A percentile compares a stretch with the other conserved stretches of the same genome.
Conservation (phyloP, 35 echinoderm and acorn worm species). For the Heliocidaris erythrogramma region DNA sequence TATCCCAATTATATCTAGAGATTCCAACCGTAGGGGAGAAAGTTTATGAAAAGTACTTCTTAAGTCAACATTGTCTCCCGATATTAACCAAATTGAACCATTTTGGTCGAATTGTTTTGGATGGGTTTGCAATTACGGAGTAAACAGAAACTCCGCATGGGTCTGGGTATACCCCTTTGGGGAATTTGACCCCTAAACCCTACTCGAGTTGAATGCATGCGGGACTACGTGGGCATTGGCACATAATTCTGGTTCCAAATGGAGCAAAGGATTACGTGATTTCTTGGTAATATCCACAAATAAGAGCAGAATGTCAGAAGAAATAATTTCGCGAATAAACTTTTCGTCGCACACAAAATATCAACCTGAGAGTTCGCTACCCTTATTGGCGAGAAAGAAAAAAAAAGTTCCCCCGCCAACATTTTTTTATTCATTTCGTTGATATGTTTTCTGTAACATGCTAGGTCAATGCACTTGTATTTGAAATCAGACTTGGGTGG, state of each 20-base stretch:
- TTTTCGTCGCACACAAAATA: not conserved
- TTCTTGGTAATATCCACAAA: slow-evolving; percentile 2
- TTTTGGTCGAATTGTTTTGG: slow-evolving; percentile 28
- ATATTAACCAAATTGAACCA: slow-evolving; percentile 22
- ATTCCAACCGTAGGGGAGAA: not conserved
- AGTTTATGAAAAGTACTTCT: not conserved
- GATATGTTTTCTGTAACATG: not conserved
- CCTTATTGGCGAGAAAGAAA: not conserved
- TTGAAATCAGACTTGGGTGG: not conserved
- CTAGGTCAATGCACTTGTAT: not conserved
- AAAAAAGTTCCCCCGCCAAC: not conserved
- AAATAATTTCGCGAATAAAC: slow-evolving; percentile 43
- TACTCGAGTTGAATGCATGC: not conserved
- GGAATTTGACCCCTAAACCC: slow-evolving; percentile 46
- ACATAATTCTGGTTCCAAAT: not conserved
- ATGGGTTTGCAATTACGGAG: slow-evolving; percentile 18
- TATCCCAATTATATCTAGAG: not conserved
- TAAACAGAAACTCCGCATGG: slow-evolving; percentile 37
- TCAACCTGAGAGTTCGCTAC: not conserved
- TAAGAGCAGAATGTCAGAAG: slow-evolving; percentile 15
- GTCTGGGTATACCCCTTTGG: not conserved
- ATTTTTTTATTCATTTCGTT: not conserved
- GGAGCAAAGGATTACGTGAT: slow-evolving; percentile 21
- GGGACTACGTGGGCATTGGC: slow-evolving; percentile 29
- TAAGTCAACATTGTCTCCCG: slow-evolving; percentile 29